Evolutionary conservation across 2,797 vertebrate genomes (phyloP), one percentile per base, ranked within the genome.

Genomic region (Rhyacichthys aspro): DNA sequence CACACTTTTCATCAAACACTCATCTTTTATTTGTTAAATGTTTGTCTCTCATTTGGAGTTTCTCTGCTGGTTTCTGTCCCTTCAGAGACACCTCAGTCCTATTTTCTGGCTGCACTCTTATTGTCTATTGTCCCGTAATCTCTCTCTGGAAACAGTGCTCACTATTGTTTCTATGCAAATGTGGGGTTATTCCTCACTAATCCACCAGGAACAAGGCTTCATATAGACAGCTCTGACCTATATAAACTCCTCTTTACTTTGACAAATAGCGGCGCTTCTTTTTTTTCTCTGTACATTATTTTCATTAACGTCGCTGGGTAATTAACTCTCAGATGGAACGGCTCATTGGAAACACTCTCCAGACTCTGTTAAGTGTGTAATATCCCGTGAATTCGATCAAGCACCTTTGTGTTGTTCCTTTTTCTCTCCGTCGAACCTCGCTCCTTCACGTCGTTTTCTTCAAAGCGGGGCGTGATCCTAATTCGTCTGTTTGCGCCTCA

Each of bases 111-210:
- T 37, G 11, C 12, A 43, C 38, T 67, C 57, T 48, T 50, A n/a
- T 67, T 75, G 58, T 70, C 58, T 47, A 53, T 75, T 78, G 11
- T 52, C 46, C 57, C 32, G 43, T 64, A 64, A 67, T 76, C 57
- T 63, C 36, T 63, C 36, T 43, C 15, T 43, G 34, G 46, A 56
- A 86, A 87, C 76, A 82, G 59, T 63, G 41, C 28, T 0, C 11
- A n/a, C 74, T 15, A 74, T 89, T 88, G 83, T 88, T 76, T 72
- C 38, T 66, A 84, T 89, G 85, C 72, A 87, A 84, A 86, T 87
- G 57, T 53, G 7, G 48, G 58, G 50, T 56, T 69, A 70, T 69
- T 70, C 68, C 59, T 61, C 15, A 32, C 58, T 72, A 86, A 75
- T 74, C 72, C 72, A 58, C 16, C 42, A 43, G 67, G 59, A 75